A percentile compares a stretch with the other conserved stretches of the same genome.
phyloP scores from a whole-genome alignment of 1,140 invertebrate species.

The Chrysoperla carnea region DNA sequence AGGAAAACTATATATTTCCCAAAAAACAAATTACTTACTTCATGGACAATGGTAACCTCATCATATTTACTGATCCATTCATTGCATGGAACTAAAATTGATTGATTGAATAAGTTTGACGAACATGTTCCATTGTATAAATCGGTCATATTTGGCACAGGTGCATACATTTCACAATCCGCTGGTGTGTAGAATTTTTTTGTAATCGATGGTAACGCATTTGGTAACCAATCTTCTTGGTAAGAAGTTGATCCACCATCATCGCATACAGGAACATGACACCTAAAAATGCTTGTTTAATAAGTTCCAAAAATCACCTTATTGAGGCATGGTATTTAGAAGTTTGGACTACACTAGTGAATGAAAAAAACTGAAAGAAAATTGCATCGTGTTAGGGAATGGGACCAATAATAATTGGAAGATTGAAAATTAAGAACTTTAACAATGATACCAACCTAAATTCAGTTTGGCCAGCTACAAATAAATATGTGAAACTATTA shows the following conservation, averaged over 20 bases:
- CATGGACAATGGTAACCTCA: slow-evolving; percentile 34
- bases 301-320: too few species aligned
- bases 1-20: too few species aligned
- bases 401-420: too few species aligned
- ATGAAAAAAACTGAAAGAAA: too few species aligned
- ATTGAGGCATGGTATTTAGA: too few species aligned
- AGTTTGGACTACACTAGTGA: too few species aligned
- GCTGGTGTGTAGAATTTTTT: slow-evolving; percentile 7
- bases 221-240: slow-evolving; percentile 21
- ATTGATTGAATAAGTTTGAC: too few species aligned
- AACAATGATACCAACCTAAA: slow-evolving; percentile 21
- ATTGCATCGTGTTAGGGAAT: too few species aligned
- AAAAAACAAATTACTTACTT: slow-evolving; percentile 19
- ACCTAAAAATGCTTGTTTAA: slow-evolving; percentile 26
- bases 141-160: too few species aligned
- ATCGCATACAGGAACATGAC: slow-evolving; percentile 31
- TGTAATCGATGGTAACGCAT: slow-evolving; percentile 23
- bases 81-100: slow-evolving; percentile 17
- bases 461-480: slow-evolving; percentile 33
- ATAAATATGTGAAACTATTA: slow-evolving; percentile 39
- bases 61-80: slow-evolving; percentile 27
- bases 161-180: slow-evolving; percentile 14
- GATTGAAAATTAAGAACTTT: too few species aligned
- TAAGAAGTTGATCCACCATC: slow-evolving; percentile 15
- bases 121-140: too few species aligned